Percentiles rank a stretch among this genome's conserved stretches.
phyloP scores from a whole-genome alignment of 2,797 vertebrate genomes.

The Melanotaenia pygmaea region DNA sequence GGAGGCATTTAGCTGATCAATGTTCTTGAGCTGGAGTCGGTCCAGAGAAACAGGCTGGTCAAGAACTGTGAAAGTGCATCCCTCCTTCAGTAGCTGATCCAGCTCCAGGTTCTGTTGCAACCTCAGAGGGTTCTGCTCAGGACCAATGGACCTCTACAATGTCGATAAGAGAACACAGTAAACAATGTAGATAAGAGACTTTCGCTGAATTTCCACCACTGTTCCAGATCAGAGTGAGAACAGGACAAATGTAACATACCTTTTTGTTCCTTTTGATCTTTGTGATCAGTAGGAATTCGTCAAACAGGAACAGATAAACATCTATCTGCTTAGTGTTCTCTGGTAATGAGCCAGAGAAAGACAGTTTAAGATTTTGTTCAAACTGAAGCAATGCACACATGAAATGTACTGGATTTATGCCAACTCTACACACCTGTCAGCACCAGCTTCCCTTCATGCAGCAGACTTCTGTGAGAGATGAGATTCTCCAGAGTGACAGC shows the following conservation, averaged over 20 bases:
- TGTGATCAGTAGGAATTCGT: constrained; percentile 92
- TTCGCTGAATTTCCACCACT: fast-evolving
- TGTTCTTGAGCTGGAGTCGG: constrained; percentile 87
- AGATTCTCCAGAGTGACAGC: constrained; percentile 88
- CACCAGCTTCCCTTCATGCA: constrained; percentile 87
- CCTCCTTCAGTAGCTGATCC: constrained; percentile 88
- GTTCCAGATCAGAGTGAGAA: not conserved
- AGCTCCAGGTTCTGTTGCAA: constrained; percentile 86
- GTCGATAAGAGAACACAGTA: not conserved
- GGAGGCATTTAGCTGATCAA: constrained; percentile 87
- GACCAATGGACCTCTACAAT: constrained; percentile 78
- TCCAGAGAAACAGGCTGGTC: constrained; percentile 93
- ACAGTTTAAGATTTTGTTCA: constrained; percentile 1
- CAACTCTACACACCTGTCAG: constrained; percentile 84
- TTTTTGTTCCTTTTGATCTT: constrained; percentile 92
- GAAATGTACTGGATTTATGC: not conserved
- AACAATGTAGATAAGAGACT: not conserved
- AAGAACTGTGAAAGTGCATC: constrained; percentile 87
- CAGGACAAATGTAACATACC: constrained; percentile 65
- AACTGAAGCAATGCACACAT: not conserved
- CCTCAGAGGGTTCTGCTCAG: constrained; percentile 80
- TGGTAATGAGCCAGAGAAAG: constrained; percentile 47
- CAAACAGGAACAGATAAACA: constrained; percentile 90
- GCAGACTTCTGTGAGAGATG: constrained; percentile 86
- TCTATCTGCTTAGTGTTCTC: constrained; percentile 88